These are phyloP conservation scores for Xestia c-nigrum DNA, from an alignment of 2,888 invertebrate genomes.

Conservation along the genomic window DNA sequence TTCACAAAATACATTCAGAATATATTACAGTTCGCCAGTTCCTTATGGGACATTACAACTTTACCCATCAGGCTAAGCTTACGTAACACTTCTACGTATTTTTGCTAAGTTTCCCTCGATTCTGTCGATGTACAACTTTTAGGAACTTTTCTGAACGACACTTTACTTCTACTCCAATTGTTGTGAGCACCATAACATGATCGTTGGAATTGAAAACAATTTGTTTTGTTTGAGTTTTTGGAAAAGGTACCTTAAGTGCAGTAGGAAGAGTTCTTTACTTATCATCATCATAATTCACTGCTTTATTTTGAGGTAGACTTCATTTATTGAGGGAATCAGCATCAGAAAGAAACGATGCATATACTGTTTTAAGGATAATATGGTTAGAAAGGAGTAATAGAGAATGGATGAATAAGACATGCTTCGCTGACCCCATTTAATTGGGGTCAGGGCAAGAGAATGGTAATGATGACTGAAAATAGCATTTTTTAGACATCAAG, in stretches of 20 bases:
- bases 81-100: constrained; percentile 27
- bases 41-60: constrained; percentile 46
- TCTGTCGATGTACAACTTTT: constrained; percentile 30
- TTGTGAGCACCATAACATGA: constrained; percentile 38
- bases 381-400: too few species aligned
- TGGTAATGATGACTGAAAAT: background rate
- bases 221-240: constrained; percentile 6
- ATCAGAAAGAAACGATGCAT: too few species aligned
- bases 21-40: constrained; percentile 48
- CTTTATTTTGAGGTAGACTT: too few species aligned
- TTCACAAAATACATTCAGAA: constrained; percentile 28
- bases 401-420: too few species aligned
- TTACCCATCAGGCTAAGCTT: constrained; percentile 45
- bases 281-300: background rate
- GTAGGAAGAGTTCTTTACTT: background rate
- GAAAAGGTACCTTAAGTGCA: background rate
- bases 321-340: too few species aligned
- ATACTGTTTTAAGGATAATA: too few species aligned
- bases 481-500: background rate
- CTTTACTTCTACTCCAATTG: constrained; percentile 29
- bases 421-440: too few species aligned
- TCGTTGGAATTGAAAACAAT: constrained; percentile 23
- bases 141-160: constrained; percentile 42
- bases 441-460: too few species aligned
- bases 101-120: constrained; percentile 36